Percentiles rank a stretch among this genome's conserved stretches.
Evolutionary conservation across 2,797 vertebrate genomes (phyloP).

Genomic region (Phoebastria nigripes): DNA sequence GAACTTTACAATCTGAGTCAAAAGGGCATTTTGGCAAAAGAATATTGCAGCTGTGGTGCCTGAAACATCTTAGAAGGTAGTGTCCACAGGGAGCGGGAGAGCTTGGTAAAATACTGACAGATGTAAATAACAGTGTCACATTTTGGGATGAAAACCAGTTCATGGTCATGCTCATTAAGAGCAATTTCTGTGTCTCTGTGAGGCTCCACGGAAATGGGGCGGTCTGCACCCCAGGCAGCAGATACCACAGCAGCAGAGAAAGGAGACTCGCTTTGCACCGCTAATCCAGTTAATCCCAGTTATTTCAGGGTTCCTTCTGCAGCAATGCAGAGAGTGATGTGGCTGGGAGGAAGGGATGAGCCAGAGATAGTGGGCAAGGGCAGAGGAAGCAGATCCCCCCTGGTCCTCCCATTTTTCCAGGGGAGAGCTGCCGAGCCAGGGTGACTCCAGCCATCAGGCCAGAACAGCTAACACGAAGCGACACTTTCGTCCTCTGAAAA

Average conservation of each 20-base stretch:
- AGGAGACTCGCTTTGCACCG: not conserved
- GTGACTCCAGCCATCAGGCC: not conserved
- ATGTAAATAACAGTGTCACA: conserved; percentile 51
- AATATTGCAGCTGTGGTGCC: not conserved
- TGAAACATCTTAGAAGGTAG: conserved; percentile 6
- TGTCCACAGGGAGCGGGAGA: not conserved
- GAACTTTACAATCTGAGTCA: not conserved
- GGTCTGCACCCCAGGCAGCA: conserved; percentile 29
- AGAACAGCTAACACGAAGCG: not conserved
- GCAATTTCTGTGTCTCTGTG: conserved; percentile 16
- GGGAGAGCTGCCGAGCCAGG: not conserved
- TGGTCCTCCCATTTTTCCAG: not conserved
- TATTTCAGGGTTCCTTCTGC: conserved; percentile 26
- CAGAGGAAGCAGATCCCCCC: not conserved
- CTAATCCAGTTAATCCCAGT: conserved; percentile 24
- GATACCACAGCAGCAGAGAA: not conserved
- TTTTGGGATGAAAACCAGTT: conserved; percentile 48
- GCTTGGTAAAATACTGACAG: conserved; percentile 5
- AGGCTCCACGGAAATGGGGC: conserved; percentile 17
- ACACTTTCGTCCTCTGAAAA: conserved; percentile 8
- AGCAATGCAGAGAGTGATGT: not conserved
- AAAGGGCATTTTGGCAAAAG: conserved; percentile 19
- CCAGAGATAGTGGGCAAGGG: not conserved
- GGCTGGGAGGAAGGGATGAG: not conserved
- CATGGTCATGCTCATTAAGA: conserved; percentile 16